phyloP scores from a whole-genome alignment of 2,113 vertebrate species.

The Ciconia boyciana region DNA sequence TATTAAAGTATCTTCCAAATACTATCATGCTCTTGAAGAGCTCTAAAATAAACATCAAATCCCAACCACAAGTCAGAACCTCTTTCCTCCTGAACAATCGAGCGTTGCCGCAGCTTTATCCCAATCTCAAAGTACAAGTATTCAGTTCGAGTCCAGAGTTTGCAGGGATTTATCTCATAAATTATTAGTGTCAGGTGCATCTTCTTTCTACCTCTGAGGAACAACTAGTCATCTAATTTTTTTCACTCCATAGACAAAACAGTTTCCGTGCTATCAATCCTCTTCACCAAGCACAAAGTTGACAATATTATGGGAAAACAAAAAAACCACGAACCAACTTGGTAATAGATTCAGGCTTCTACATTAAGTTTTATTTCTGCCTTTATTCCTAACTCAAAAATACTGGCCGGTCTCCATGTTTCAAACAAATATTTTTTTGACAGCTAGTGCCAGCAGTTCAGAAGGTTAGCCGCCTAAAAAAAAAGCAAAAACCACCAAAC shows the following conservation, averaged over 20 bases:
- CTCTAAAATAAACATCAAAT: constrained; percentile 56
- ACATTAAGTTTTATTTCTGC: neutral
- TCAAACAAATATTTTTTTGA: neutral
- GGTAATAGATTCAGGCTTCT: neutral
- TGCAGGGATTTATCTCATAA: neutral
- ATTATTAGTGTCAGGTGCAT: neutral
- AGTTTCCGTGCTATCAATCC: neutral
- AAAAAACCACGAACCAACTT: neutral
- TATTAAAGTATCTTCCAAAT: constrained; percentile 36
- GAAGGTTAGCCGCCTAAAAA: neutral
- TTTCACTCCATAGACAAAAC: neutral
- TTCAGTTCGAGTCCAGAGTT: neutral
- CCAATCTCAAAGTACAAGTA: neutral
- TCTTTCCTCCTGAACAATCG: neutral
- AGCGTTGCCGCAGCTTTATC: neutral
- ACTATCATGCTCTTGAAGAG: neutral
- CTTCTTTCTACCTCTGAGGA: neutral
- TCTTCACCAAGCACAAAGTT: neutral
- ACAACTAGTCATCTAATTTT: neutral
- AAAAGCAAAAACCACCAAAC: neutral
- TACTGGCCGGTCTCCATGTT: neutral
- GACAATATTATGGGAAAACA: neutral
- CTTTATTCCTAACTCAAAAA: neutral
- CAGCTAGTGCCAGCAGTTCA: neutral
- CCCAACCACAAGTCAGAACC: neutral